Base-by-base conservation (phyloP, 2,797 vertebrate genomes). In the Hipposideros larvatus region DNA sequence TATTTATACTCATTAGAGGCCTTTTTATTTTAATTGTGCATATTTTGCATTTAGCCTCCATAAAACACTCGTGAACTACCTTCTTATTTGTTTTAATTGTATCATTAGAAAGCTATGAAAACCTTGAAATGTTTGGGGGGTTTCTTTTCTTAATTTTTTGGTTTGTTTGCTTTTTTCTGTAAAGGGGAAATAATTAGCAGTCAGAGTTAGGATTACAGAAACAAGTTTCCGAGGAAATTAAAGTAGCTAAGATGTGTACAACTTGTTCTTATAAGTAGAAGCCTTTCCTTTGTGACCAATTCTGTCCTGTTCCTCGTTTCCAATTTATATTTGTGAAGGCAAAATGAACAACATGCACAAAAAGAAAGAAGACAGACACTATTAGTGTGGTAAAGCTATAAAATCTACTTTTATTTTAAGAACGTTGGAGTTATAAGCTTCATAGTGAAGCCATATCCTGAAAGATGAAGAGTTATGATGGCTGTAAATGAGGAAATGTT, bases 1-100 rank as follows among this genome's bases (percentile, higher is more conserved):
- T 96, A 92, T 97, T 98, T 95, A 87, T 85, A 90, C 75, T 97
- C 88, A 79, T 65, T 96, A 79, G 19, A 97, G 96, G 94, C 59
- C 10, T 83, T 96, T 98, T 96, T 0, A 53, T 97, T 98, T 97
- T 79, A 96, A 96, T 97, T 82, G 55, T 43, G 55, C 6, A 0
- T 95, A 82, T 96, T 96, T 95, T 95, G 34, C 78, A 37, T 87
- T 97, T 97, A 97, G 31, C 84, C 74, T 91, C 43, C 96, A 3
- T 90, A 61, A 95, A 93, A 92, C 83, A 37, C 19, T 34, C 80
- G 73, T 66, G 82, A 90, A 65, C 66, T 70, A 95, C 66, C 46
- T 89, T 59, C 85, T 82, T 92, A 80, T 93, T 95, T 48, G 82
- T 41, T 95, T 97, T 94, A 97, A 93, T 91, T 88, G 2, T n/a